Evolutionary conservation across 92 coral and sea anemone species (phyloP), one percentile per base, ranked within the genome.

Genomic region (Meandrina meandrites): DNA sequence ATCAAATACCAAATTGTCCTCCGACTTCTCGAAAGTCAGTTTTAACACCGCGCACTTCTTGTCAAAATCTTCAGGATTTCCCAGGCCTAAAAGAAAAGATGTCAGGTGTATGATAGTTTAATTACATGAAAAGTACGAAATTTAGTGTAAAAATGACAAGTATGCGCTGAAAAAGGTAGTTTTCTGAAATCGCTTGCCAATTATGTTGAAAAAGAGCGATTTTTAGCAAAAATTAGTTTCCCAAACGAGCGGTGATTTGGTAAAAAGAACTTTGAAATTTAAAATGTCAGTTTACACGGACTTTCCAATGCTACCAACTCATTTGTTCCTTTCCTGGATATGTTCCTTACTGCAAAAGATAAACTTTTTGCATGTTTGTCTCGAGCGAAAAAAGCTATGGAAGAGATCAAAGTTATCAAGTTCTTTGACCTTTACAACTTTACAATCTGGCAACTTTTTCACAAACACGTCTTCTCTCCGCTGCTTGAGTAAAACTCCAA

Each of bases 31-130:
- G 71, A 94, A 94, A 16, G 91, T 90, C 48, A 94, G 94, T 60
- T 91, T 93, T 18, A 94, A 67, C 53, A 94, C 98, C 37, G 88
- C 67, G 48, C 98, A 94, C 27, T 85, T 94, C 74, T 92, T 56
- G 79, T 93, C 90, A 72, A 94, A 94, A 79, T 78, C 78, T 68
- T 80, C 62, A 0, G 98, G 98, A 88, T 94, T 94, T 24, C 98
- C 98, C 24, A 92, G 89, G 8, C 57, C 95, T 85, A 42, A 24
- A 64, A 57, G 37, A 50, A 71, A 35, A 72, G 56, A 73, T 21
- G 17, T 32, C 51, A 27, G 62, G 10, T 1, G n/a, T 16, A 4
- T 21, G 14, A 0, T 0, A 47, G 17, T 1, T n/a, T 3, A 36
- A 4, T 75, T 45, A 12, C 27, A 35, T 22, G n/a, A 32, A 35